Base-by-base conservation (phyloP, 2,113 vertebrate genomes). In the Epinephelus cyanopodus region DNA sequence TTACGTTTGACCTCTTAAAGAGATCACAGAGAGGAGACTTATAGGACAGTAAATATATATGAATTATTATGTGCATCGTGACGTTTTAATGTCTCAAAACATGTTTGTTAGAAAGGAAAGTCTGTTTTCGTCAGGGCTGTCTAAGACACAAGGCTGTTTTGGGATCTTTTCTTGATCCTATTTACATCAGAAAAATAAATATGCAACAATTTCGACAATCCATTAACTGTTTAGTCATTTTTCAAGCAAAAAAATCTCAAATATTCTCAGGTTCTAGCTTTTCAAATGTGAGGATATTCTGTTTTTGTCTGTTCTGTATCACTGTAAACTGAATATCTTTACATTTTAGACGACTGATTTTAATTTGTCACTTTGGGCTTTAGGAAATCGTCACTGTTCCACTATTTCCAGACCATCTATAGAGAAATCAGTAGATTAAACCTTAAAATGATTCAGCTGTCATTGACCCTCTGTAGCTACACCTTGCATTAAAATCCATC, bases 1-100 rank as follows among this genome's bases (percentile, higher is more conserved):
- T 85, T 76, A 65, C 52, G 64, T 57, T 45, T 73, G 62, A 74
- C 56, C 84, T 81, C 60, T 82, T 82, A 82, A 88, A 50, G 63
- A 75, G 80, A 78, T 81, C 77, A 74, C 57, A 74, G 45, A 63
- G 63, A 15, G 53, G 37, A 69, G 69, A 86, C 70, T 77, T 74
- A 74, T 3, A 65, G 33, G 11, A 60, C 23, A 47, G 5, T 61
- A 65, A 57, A 74, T 77, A 42, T 27, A 18, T 19, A 69, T 57
- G 29, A 56, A 48, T 79, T 53, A 81, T 76, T 25, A 68, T 27
- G 45, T 10, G 15, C 14, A n/a, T 2, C 0, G 3, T 18, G 6
- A 64, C 10, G 9, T 29, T 57, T 25, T 27, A 71, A 66, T 33
- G 18, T 6, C 52, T 77, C 45, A 79, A 81, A 83, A 83, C 80